Conservation (phyloP, 2,888 invertebrate genomes). For the Flexamia atlantica region DNA sequence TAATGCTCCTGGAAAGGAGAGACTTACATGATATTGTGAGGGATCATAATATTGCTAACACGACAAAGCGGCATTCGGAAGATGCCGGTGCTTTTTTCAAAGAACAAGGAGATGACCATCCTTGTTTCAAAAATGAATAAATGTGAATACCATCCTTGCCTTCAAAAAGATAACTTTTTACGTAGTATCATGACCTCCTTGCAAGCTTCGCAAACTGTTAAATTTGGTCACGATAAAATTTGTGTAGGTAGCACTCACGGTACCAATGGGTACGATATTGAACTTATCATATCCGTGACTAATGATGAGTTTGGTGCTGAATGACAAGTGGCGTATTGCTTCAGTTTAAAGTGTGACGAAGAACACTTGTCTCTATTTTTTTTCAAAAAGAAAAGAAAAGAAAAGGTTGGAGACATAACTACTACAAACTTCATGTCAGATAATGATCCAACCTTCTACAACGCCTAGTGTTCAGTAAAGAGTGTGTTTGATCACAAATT, state of each 20-base stretch:
- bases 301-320: constrained; percentile 69
- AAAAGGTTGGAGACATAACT: constrained; percentile 63
- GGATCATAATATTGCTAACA: constrained; percentile 65
- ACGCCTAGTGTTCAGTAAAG: constrained; percentile 69
- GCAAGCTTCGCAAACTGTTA: constrained; percentile 67
- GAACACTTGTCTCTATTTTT: constrained; percentile 61
- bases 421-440: constrained; percentile 70
- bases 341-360: constrained; percentile 66
- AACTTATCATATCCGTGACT: constrained; percentile 37
- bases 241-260: constrained; percentile 71
- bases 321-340: constrained; percentile 67
- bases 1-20: constrained; percentile 68
- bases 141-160: too few species aligned
- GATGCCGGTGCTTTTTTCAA: constrained; percentile 67
- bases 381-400: constrained; percentile 60
- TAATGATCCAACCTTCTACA: constrained; percentile 68
- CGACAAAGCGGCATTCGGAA: constrained; percentile 65
- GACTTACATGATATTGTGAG: constrained; percentile 70
- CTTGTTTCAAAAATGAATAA: too few species aligned
- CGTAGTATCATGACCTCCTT: constrained; percentile 69
- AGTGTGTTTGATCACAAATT: constrained; percentile 59
- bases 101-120: constrained; percentile 63
- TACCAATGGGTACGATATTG: constrained; percentile 67
- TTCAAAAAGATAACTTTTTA: constrained; percentile 67
- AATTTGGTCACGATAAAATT: constrained; percentile 68